Base-by-base conservation (phyloP, 2,113 vertebrate species). In the Gila orcuttii region DNA sequence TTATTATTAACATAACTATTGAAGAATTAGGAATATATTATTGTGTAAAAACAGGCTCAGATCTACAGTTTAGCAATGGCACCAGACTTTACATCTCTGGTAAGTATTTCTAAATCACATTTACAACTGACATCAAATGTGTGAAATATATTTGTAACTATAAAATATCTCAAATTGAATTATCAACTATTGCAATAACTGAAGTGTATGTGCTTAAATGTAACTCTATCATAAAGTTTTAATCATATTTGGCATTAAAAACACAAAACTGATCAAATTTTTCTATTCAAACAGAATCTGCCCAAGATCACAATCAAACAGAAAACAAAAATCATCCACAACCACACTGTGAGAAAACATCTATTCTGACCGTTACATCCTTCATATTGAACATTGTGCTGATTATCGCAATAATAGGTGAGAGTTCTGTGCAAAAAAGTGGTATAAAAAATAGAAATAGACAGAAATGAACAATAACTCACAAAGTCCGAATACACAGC, bases 381-480 rank as follows among this genome's bases (percentile, higher is more conserved):
- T 23, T 33, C 13, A 31, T 82, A 12, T 1, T 86, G 0, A 86
- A 31, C 31, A 15, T 31, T n/a, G 28, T 57, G 36, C 73, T 88
- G 71, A 28, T 47, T 8, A 47, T 85, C 28, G 0, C n/a, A 19
- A n/a, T 83, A 36, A 64, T 13, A 79, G 79, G 87, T 88, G 39
- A 21, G 79, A 36, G 71, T n/a, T 52, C 33, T 69, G 45, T 42
- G n/a, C 31, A 23, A 71, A 7, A 55, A 57, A 57, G 6, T 21
- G 23, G 17, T 10, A 19, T 17, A 39, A 71, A 71, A 23, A 19
- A 33, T 28, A 68, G 57, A 83, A 60, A 62, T 42, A 25, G 19
- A 66, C 52, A 2, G 10, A 23, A n/a, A 6, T 59, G 25, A 6
- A 77, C 23, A 55, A 10, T 42, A 23, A 57, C 3, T 28, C 11